These are phyloP conservation scores for Oscheius myriophilus DNA, from an alignment of 2,888 invertebrate genomes.

Conservation along the genomic window DNA sequence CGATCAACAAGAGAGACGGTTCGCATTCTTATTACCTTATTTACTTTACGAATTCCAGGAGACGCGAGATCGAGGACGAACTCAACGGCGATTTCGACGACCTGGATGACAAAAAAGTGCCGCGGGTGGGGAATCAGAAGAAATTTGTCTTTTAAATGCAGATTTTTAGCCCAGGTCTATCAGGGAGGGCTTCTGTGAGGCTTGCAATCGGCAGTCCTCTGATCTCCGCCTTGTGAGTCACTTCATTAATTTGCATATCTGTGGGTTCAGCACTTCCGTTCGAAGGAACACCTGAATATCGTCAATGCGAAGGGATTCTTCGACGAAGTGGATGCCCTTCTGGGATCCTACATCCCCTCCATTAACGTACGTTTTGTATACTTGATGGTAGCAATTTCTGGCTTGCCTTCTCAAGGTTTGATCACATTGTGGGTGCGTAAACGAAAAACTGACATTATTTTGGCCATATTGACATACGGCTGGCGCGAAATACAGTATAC, in stretches of 20 bases:
- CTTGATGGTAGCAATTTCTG: no score
- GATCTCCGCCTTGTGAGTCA: conserved; percentile 19
- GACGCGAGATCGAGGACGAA: conserved; percentile 19
- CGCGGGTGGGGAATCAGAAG: background rate
- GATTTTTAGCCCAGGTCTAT: background rate
- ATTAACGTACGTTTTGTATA: conserved; percentile 22
- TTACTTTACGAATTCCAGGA: conserved; percentile 8
- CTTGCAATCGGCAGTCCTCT: conserved; percentile 1
- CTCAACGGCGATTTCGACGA: background rate
- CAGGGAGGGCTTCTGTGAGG: conserved; percentile 21
- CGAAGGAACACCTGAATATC: conserved; percentile 27
- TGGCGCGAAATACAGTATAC: no score
- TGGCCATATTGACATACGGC: no score
- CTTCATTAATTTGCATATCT: background rate
- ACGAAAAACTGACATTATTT: no score
- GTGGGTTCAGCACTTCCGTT: conserved; percentile 24
- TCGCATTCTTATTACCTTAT: background rate
- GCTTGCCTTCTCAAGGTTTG: no score
- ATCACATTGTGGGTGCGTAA: no score
- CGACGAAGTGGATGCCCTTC: conserved; percentile 22
- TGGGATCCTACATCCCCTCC: conserved; percentile 18
- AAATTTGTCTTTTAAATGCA: background rate
- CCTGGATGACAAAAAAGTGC: conserved; percentile 6
- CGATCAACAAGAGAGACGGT: conserved; percentile 17
- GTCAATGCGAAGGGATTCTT: conserved; percentile 21